Evolutionary conservation across 1,140 invertebrate species (phyloP).

Genomic region (Latrodectus geometricus): DNA sequence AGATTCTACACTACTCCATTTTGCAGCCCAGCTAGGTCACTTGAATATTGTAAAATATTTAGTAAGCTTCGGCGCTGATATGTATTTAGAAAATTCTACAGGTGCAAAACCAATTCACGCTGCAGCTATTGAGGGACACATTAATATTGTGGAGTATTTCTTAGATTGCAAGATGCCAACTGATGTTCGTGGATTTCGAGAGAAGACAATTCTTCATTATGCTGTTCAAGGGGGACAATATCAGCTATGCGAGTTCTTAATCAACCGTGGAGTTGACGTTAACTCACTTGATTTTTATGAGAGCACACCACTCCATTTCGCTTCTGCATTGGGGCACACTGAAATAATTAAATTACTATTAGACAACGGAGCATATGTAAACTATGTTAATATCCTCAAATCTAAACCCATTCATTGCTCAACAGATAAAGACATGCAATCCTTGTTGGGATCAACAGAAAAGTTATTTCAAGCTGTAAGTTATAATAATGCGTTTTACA

Average conservation of each 20-base stretch:
- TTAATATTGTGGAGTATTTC: not conserved
- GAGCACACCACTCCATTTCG: conserved; percentile 8
- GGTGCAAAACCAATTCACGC: not conserved
- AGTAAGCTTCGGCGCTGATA: not conserved
- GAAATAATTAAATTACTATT: not conserved
- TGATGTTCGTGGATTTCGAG: not conserved
- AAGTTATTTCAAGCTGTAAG: conserved; percentile 1
- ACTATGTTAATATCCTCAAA: not conserved
- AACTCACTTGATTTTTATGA: not conserved
- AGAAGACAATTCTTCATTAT: not conserved
- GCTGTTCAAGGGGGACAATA: not conserved
- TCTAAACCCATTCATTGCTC: not conserved
- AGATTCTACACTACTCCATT: not conserved
- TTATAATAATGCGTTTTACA: not conserved
- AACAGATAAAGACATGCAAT: not conserved
- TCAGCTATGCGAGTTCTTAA: not conserved
- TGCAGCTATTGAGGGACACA: not conserved
- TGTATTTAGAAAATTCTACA: not conserved
- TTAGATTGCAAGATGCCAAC: not conserved
- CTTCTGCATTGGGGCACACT: not conserved
- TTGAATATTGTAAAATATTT: not conserved
- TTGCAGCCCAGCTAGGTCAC: not conserved
- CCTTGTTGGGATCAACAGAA: not conserved
- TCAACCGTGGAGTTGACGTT: not conserved
- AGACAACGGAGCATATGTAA: not conserved